These are phyloP conservation scores for Cylindroiulus punctatus DNA, from an alignment of 2,888 invertebrate species.

Conservation along the genomic window DNA sequence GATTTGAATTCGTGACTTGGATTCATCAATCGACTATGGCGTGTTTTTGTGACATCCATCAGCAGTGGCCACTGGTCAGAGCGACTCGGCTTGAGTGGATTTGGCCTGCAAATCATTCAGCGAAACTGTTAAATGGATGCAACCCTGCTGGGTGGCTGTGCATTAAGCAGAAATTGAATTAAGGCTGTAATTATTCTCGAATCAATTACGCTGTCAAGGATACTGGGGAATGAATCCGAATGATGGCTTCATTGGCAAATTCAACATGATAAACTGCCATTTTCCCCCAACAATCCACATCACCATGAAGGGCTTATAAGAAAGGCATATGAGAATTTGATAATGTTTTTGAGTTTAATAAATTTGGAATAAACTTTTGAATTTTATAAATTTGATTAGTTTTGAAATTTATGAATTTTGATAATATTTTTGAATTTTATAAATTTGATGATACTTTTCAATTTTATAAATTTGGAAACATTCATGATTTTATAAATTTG, in stretches of 20 bases:
- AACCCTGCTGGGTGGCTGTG: not conserved
- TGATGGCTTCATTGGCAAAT: not conserved
- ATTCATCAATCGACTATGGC: not conserved
- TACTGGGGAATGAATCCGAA: not conserved
- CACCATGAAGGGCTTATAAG: no score
- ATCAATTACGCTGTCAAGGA: not conserved
- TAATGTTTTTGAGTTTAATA: no score
- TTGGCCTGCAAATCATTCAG: not conserved
- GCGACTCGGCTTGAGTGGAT: slow-evolving; percentile 15
- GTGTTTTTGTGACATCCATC: not conserved
- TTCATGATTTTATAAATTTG: no score
- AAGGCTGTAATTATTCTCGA: not conserved
- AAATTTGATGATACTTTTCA: no score
- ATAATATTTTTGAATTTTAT: no score
- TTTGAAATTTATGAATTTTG: no score
- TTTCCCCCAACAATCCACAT: no score
- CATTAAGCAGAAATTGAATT: not conserved
- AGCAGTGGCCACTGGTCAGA: not conserved
- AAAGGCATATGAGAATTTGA: no score
- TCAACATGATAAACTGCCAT: not conserved
- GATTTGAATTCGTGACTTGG: not conserved
- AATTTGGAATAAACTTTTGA: no score
- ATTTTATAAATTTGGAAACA: no score
- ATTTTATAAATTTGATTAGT: no score
- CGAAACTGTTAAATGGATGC: not conserved